Evolutionary conservation across 2,113 vertebrate genomes (phyloP), one percentile per base, ranked within the genome.

Genomic region (Edolisoma coerulescens): DNA sequence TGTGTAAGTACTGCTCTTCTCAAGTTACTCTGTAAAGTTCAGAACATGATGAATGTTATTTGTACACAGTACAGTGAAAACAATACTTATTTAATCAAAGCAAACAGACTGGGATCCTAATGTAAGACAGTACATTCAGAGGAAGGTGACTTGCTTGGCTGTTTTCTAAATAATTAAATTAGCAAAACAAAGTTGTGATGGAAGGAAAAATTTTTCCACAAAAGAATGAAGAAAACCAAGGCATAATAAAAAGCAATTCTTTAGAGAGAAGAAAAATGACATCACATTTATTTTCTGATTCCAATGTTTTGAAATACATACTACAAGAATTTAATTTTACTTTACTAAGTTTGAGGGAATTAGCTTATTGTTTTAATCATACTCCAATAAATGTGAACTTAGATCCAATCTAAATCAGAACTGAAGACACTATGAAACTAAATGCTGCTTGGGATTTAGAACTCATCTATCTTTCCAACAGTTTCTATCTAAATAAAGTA

Each of bases 51-150:
- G 68, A 73, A 68, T 41, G 67, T 79, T 65, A 83, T 91, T 95
- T 94, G 50, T 89, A 75, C 80, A 87, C 7, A n/a, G 44, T 84
- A 79, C 10, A 65, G 19, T 88, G 61, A 96, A 90, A 87, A 59
- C 12, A 78, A 59, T 79, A 76, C 27, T 80, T 80, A 64, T 14
- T 85, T 76, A 96, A 94, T 97, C 74, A 88, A 97, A 90, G 78
- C 42, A 64, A 89, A 91, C 39, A 94, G 79, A 94, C 68, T 68
- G 37, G 35, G 15, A 30, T 78, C 26, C 75, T 96, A 86, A 70
- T 82, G 52, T 57, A 95, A 93, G 65, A 44, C 44, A 87, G 23
- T 39, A 56, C 14, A 83, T 64, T 88, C 42, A 78, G 64, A 93
- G 28, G 33, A 90, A 79, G 11, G 19, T 67, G 26, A 41, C 47